Percentiles rank a stretch among this genome's conserved stretches.
phyloP scores from a whole-genome alignment of 2,888 invertebrate species.

The Mythimna ferrago region DNA sequence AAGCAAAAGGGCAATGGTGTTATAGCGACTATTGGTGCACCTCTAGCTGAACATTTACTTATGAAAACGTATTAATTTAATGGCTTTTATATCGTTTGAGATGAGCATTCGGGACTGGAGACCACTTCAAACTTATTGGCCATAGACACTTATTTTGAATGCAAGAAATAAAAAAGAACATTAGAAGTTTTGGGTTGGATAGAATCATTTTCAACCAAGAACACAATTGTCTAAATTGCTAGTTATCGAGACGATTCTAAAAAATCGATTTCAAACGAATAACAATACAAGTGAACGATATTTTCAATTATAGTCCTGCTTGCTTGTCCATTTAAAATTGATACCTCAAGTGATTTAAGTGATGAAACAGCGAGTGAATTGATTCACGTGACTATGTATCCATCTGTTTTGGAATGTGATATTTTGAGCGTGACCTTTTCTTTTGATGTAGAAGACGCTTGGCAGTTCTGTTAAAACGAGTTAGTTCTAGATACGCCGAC shows the following conservation, averaged over 20 bases:
- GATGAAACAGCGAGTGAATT: conserved; percentile 25
- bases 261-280: conserved; percentile 15
- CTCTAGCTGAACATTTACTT: conserved; percentile 82
- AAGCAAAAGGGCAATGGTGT: conserved; percentile 78
- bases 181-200: conserved; percentile 27
- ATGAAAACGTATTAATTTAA: conserved; percentile 82
- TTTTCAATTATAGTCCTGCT: conserved; percentile 22
- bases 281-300: background rate
- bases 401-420: conserved; percentile 62
- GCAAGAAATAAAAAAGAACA: conserved; percentile 14
- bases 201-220: conserved; percentile 9
- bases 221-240: conserved; percentile 18
- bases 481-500: conserved; percentile 83
- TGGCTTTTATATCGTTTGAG: conserved; percentile 38
- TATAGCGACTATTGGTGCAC: conserved; percentile 78
- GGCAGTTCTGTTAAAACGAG: conserved; percentile 62
- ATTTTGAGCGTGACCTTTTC: conserved; percentile 60
- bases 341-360: conserved; percentile 54
- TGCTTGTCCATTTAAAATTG: conserved; percentile 35
- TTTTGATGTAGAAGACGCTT: conserved; percentile 61
- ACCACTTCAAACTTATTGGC: conserved; percentile 32
- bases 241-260: conserved; percentile 6
- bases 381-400: conserved; percentile 35
- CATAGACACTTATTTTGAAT: conserved; percentile 25
- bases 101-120: conserved; percentile 43